These are phyloP conservation scores for Drosophila orena DNA, from an alignment of 1,140 invertebrate species.

Conservation along the genomic window DNA sequence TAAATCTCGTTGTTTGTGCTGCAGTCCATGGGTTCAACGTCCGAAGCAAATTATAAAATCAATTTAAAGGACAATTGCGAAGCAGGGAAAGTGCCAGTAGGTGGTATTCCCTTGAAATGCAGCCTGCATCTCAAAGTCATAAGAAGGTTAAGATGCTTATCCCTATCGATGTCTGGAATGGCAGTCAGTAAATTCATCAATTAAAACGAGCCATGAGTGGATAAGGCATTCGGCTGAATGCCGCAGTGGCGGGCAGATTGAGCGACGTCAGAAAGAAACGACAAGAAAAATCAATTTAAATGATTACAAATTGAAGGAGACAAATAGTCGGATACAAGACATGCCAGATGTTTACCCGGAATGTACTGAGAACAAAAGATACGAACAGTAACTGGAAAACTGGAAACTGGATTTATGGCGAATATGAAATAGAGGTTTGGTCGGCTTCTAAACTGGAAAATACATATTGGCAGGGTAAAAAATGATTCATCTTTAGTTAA, in stretches of 20 bases:
- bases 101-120: constrained; percentile 2
- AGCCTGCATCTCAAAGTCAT: constrained; percentile 11
- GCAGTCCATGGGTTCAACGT: constrained; percentile 62
- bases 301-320: constrained; percentile 82
- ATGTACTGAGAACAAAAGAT: constrained; percentile 21
- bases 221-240: constrained; percentile 8
- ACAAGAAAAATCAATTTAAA: constrained; percentile 84
- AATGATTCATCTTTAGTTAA: no score
- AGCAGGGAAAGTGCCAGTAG: constrained; percentile 32
- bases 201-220: constrained; percentile 56
- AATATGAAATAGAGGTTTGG: no score
- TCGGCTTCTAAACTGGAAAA: no score
- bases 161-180: constrained; percentile 47
- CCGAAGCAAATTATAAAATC: constrained; percentile 31
- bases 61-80: constrained; percentile 57
- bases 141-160: constrained; percentile 64
- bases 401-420: no score
- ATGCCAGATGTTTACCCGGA: constrained; percentile 31
- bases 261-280: constrained; percentile 45
- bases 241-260: constrained; percentile 37
- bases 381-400: no score
- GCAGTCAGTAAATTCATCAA: constrained; percentile 71
- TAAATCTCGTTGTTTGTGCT: constrained; percentile 41
- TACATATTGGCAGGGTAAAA: no score
- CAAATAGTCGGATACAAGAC: constrained; percentile 68